Conservation (phyloP, 2,888 invertebrate genomes). For the Campoplex nolae region DNA sequence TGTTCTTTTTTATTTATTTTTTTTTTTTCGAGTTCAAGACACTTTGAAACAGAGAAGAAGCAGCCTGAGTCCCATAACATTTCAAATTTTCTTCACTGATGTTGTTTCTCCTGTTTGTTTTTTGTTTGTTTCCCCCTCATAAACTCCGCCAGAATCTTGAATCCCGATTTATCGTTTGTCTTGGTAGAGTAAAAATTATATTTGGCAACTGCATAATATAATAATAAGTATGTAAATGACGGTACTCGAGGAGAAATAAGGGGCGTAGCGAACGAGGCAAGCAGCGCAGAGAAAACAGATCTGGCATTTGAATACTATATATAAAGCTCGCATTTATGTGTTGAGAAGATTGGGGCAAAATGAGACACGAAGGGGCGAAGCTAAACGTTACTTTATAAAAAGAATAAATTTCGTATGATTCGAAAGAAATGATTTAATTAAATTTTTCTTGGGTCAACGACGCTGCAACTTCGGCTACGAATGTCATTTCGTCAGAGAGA, state of each 20-base stretch:
- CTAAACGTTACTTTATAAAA: background rate
- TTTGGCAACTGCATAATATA: slow-evolving; percentile 80
- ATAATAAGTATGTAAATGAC: slow-evolving; percentile 82
- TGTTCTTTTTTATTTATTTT: background rate
- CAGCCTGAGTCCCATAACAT: background rate
- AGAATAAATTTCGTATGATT: background rate
- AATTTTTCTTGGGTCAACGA: background rate
- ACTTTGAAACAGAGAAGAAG: too few species aligned
- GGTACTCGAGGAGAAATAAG: slow-evolving; percentile 74
- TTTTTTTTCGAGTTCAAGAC: background rate
- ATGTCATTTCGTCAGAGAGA: background rate
- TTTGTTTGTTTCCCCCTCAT: background rate
- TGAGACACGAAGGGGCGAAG: background rate
- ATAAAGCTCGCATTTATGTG: slow-evolving; percentile 3
- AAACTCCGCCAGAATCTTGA: slow-evolving; percentile 7
- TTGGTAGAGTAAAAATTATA: slow-evolving; percentile 76
- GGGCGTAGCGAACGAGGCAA: slow-evolving; percentile 29
- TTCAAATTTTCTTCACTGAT: background rate
- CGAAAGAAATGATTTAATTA: background rate
- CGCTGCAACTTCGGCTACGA: background rate
- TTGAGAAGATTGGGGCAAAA: background rate
- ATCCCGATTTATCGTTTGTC: slow-evolving; percentile 21
- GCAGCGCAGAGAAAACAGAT: slow-evolving; percentile 53
- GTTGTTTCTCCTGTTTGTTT: background rate
- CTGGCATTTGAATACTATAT: slow-evolving; percentile 62